Conservation (phyloP, 2,797 vertebrate genomes). For the Silurus lanzhouensis region DNA sequence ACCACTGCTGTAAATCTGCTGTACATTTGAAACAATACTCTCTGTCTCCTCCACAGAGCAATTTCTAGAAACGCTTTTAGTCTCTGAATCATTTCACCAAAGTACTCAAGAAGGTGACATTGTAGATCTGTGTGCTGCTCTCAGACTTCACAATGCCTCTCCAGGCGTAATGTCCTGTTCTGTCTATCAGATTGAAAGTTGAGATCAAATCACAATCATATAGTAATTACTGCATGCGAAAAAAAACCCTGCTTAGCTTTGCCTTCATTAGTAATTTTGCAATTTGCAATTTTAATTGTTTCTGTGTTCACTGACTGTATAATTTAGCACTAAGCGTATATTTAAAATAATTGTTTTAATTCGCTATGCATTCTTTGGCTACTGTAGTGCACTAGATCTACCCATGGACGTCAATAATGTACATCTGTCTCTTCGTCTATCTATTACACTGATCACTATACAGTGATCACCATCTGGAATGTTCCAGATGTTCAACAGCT, state of each 20-base stretch:
- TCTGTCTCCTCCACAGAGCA: neutral
- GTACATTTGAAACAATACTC: neutral
- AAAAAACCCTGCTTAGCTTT: neutral
- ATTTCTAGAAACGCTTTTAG: neutral
- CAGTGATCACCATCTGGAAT: constrained; percentile 17
- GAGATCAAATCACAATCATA: neutral
- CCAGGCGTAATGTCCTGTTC: neutral
- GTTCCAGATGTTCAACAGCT: constrained; percentile 22
- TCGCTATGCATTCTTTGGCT: neutral
- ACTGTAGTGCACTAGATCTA: neutral
- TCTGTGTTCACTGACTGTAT: neutral
- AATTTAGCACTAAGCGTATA: neutral
- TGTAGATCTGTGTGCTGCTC: neutral
- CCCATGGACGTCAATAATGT: neutral
- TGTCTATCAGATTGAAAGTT: neutral
- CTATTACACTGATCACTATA: constrained; percentile 17
- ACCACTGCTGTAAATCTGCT: neutral
- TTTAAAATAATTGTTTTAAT: neutral
- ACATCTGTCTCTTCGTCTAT: constrained; percentile 1
- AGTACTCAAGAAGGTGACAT: neutral
- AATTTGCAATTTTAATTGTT: neutral
- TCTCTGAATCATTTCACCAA: neutral
- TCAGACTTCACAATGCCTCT: neutral
- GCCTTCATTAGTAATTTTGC: neutral
- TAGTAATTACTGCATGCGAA: neutral